phyloP scores from a whole-genome alignment of 2,113 vertebrate genomes.

The Ageneiosus marmoratus region DNA sequence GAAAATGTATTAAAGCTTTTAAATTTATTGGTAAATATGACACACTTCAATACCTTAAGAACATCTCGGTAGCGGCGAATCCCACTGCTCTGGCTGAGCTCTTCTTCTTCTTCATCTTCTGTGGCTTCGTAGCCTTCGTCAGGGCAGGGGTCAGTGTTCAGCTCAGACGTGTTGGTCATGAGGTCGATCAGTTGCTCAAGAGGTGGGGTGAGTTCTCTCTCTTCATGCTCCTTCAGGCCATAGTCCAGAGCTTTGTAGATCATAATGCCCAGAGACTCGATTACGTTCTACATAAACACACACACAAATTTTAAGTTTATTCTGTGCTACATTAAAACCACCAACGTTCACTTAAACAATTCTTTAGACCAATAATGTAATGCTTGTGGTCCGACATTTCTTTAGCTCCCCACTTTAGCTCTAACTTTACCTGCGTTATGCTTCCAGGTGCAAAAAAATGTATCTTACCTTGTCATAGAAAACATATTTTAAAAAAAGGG shows the following conservation, averaged over 20 bases:
- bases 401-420: neutral
- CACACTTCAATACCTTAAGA: conserved; percentile 80
- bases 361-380: neutral
- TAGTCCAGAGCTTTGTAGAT: conserved; percentile 98
- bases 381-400: neutral
- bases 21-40: neutral
- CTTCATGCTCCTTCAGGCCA: conserved; percentile 94
- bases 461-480: neutral
- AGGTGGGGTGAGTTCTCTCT: conserved; percentile 91
- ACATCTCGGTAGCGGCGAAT: conserved; percentile 85
- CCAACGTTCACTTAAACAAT: neutral
- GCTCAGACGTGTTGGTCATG: conserved; percentile 88
- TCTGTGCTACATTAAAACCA: neutral
- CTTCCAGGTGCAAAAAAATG: neutral
- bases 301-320: neutral
- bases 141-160: conserved; percentile 75
- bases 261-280: conserved; percentile 95
- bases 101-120: conserved; percentile 83
- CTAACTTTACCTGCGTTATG: neutral
- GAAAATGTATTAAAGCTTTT: neutral
- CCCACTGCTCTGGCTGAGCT: conserved; percentile 63
- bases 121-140: conserved; percentile 94
- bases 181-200: conserved; percentile 92
- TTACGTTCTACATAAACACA: conserved; percentile 72
- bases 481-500: neutral